Base-by-base conservation (phyloP, 2,888 invertebrate species). In the Macaria liturata region DNA sequence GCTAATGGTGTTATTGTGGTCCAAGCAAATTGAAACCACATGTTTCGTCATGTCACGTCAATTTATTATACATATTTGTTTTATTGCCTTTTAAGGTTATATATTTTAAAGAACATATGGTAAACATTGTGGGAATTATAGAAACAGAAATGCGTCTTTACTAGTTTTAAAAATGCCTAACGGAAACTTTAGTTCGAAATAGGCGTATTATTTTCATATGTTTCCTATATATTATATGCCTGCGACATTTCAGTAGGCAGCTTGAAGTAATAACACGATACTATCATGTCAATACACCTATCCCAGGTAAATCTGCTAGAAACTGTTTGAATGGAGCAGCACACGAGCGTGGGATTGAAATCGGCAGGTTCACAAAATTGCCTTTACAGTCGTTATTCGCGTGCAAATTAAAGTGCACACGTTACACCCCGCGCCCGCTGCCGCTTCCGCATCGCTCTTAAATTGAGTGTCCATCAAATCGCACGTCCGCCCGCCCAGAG, bases 381-480 rank as follows among this genome's bases (percentile, higher is more conserved):
- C 43, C 32, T 59, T 45, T 54, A 50, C 30, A 62, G 58, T 66
- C 62, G 65, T 65, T 70, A 70, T 74, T 71, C 67, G 66, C 67
- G 70, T 68, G 69, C 71, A 76, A 78, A 79, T 75, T 74, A 76
- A 78, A 78, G 69, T 71, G 75, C 72, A 72, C 71, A 61, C 66
- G 75, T 69, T 69, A 66, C 68, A 56, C 63, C 48, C 62, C 34
- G 34, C 34, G 34, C 4, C 34, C 1, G 34, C 34, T 4, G 5
- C 60, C 50, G 69, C 59, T 57, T 64, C 58, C 65, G 65, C 67
- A 60, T 75, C 70, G 68, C 74, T 73, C 74, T 75, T 75, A 78
- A 83, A 84, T 83, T 80, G 78, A 78, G 74, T 81, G 84, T 79
- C 83, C 78, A 78, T 84, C 80, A 83, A 75, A 78, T 76, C 67